Conservation (phyloP, 2,888 invertebrate species). For the Phania funesta region DNA sequence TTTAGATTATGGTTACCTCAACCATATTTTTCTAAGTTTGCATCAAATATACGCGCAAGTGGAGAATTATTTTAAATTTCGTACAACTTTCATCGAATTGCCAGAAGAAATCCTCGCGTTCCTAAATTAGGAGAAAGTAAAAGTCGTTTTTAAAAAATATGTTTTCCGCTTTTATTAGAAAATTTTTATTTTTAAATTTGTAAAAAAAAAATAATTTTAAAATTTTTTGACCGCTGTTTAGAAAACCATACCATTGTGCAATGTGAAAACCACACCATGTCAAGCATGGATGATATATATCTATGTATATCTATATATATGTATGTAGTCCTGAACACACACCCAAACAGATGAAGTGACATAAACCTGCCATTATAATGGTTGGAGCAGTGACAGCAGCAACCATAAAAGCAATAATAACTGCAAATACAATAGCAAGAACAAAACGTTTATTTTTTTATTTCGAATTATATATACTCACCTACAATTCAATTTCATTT, state of each 20-base stretch:
- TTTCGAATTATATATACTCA: conserved; percentile 13
- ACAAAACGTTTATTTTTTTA: neutral
- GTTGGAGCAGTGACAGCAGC: conserved; percentile 53
- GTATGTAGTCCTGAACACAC: neutral
- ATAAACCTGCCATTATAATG: conserved; percentile 53
- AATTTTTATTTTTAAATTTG: no score
- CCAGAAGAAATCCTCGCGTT: no score
- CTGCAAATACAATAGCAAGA: conserved; percentile 5
- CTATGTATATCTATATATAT: neutral
- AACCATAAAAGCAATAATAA: conserved; percentile 25
- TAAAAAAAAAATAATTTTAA: neutral
- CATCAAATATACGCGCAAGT: no score
- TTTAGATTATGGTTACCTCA: no score
- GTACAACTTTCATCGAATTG: no score
- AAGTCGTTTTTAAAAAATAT: no score
- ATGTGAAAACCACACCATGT: conserved; percentile 44
- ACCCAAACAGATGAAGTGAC: conserved; percentile 16
- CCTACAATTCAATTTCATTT: conserved; percentile 33
- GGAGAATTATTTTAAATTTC: no score
- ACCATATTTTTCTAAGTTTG: no score
- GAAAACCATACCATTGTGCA: neutral
- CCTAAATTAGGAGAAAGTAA: no score
- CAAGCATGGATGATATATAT: conserved; percentile 29
- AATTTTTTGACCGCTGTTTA: neutral
- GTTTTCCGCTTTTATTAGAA: no score